Percentiles rank a stretch among this genome's conserved stretches.
Conservation (phyloP, 35 echinoderm and acorn worm species). For the Holothuria glaberrima region DNA sequence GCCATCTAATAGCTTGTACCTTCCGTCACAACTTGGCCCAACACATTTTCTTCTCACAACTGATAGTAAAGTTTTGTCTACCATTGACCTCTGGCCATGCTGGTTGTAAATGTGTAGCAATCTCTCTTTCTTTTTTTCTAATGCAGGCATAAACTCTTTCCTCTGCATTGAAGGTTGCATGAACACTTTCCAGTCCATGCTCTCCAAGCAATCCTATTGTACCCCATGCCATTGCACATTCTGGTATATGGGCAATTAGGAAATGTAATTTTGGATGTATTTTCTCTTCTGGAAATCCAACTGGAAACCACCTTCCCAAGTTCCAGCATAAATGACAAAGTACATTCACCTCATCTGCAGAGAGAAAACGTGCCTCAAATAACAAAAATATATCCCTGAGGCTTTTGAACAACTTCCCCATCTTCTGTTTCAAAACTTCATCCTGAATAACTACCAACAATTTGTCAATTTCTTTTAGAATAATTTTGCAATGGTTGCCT, state of each 20-base stretch:
- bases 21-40: background rate
- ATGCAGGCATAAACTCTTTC: conserved; percentile 36
- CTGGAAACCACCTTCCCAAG: conserved; percentile 36
- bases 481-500: background rate
- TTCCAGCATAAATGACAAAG: conserved; percentile 34
- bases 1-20: background rate
- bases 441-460: background rate
- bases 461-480: background rate
- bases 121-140: background rate
- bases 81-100: conserved; percentile 30
- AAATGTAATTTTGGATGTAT: conserved; percentile 36
- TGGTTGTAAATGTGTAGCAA: background rate
- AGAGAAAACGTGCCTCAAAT: conserved; percentile 14
- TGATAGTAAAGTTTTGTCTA: background rate
- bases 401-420: background rate
- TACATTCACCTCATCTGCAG: background rate
- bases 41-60: background rate
- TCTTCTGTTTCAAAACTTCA: background rate
- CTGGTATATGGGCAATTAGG: conserved; percentile 33
- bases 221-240: conserved; percentile 21
- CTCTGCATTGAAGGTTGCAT: conserved; percentile 38
- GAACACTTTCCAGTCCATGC: conserved; percentile 53
- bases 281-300: conserved; percentile 1
- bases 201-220: conserved; percentile 55
- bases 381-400: background rate